Percentiles rank a stretch among this genome's conserved stretches.
Conservation (phyloP, 2,113 vertebrate species). For the Pachypanchax playfairii region DNA sequence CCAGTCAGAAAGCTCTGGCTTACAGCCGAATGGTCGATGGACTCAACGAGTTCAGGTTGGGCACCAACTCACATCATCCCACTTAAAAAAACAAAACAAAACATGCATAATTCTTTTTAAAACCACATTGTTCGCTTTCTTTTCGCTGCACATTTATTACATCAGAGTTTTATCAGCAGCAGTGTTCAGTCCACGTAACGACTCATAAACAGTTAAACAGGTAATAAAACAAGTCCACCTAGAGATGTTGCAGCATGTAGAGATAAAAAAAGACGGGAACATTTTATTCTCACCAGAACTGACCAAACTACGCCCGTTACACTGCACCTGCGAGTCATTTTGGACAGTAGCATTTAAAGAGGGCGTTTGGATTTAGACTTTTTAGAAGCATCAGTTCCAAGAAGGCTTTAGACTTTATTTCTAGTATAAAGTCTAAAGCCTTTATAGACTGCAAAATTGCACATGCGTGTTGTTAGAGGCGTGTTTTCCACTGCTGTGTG, state of each 20-base stretch:
- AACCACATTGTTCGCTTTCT: background rate
- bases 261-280: conserved; percentile 9
- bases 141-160: background rate
- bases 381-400: conserved; percentile 17
- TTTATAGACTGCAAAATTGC: conserved; percentile 1
- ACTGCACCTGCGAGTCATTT: conserved; percentile 1
- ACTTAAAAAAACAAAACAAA: background rate
- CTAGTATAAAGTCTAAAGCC: conserved; percentile 4
- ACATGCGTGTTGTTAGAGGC: background rate
- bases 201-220: too few species aligned
- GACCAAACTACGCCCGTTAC: conserved; percentile 23
- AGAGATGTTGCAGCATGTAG: background rate
- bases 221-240: too few species aligned
- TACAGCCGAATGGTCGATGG: conserved; percentile 96
- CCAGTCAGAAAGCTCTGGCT: conserved; percentile 91
- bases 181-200: too few species aligned
- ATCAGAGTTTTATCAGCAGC: too few species aligned
- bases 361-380: conserved; percentile 1
- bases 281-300: conserved; percentile 4
- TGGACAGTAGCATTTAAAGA: background rate
- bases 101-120: too few species aligned
- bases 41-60: conserved; percentile 97
- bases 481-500: conserved; percentile 3
- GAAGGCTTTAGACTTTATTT: conserved; percentile 12
- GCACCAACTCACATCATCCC: conserved; percentile 57